Conservation (phyloP, 2,888 invertebrate species). For the Digitonthophagus gazella region DNA sequence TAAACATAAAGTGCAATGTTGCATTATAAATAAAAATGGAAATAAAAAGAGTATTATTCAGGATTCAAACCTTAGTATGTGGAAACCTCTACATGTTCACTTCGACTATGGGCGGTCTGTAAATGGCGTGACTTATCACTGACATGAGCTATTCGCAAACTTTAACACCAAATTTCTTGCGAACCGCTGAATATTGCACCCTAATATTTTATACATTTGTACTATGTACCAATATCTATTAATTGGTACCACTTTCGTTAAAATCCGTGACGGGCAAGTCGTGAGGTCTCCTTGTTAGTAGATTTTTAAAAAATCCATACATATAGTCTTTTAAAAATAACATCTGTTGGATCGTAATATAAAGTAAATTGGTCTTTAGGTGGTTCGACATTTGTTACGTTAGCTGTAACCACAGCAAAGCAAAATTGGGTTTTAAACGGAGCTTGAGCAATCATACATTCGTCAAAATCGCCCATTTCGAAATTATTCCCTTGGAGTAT, state of each 20-base stretch:
- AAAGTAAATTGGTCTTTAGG: constrained; percentile 41
- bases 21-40: no score
- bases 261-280: no score
- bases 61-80: no score
- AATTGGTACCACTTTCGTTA: no score
- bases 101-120: not conserved
- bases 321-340: constrained; percentile 44
- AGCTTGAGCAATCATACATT: constrained; percentile 52
- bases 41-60: no score
- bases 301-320: constrained; percentile 38
- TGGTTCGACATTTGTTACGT: constrained; percentile 37
- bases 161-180: no score
- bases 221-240: no score
- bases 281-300: no score
- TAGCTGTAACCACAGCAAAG: constrained; percentile 42
- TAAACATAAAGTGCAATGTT: not conserved
- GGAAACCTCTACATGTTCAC: no score
- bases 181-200: no score
- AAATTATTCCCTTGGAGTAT: constrained; percentile 57
- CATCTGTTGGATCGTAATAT: constrained; percentile 41
- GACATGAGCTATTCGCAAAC: no score
- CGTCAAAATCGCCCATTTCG: constrained; percentile 63
- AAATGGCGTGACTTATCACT: not conserved
- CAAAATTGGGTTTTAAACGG: constrained; percentile 50
- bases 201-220: no score